Evolutionary conservation across 2,797 vertebrate species (phyloP).

Genomic region (Neosalanx taihuensis): DNA sequence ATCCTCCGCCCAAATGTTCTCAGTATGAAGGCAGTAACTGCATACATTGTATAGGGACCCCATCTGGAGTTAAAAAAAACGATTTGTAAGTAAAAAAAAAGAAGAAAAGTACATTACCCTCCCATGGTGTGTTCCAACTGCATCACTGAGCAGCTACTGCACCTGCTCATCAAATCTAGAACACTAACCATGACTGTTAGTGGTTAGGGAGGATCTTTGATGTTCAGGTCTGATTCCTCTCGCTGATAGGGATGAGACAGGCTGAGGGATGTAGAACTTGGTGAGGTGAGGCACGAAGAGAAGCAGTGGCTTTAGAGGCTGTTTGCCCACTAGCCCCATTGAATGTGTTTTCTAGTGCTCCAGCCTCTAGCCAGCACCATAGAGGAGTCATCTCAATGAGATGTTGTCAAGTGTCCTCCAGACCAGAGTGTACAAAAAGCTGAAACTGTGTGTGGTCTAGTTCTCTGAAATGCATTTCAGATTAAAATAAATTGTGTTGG

Average conservation of each 20-base stretch:
- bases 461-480: slow-evolving; percentile 33
- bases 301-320: slow-evolving; percentile 16
- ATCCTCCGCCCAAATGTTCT: neutral
- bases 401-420: slow-evolving; percentile 41
- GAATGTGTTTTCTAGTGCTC: slow-evolving; percentile 41
- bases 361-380: slow-evolving; percentile 2
- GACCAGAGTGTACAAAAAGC: slow-evolving; percentile 50
- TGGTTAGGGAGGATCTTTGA: slow-evolving; percentile 45
- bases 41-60: slow-evolving; percentile 26
- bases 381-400: slow-evolving; percentile 45
- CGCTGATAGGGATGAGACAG: slow-evolving; percentile 32
- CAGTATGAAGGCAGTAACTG: slow-evolving; percentile 15
- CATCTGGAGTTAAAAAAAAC: slow-evolving; percentile 29
- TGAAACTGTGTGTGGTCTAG: slow-evolving; percentile 28
- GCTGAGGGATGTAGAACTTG: slow-evolving; percentile 1
- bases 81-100: slow-evolving; percentile 23
- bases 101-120: slow-evolving; percentile 23
- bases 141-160: slow-evolving; percentile 37
- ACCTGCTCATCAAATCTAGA: slow-evolving; percentile 52
- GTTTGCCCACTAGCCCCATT: slow-evolving; percentile 33
- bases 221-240: slow-evolving; percentile 40
- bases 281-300: slow-evolving; percentile 7
- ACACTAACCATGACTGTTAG: slow-evolving; percentile 47
- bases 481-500: slow-evolving; percentile 21
- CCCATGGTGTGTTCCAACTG: slow-evolving; percentile 22